Conservation (phyloP, 1,140 invertebrate genomes). For the Eriocheir sinensis region DNA sequence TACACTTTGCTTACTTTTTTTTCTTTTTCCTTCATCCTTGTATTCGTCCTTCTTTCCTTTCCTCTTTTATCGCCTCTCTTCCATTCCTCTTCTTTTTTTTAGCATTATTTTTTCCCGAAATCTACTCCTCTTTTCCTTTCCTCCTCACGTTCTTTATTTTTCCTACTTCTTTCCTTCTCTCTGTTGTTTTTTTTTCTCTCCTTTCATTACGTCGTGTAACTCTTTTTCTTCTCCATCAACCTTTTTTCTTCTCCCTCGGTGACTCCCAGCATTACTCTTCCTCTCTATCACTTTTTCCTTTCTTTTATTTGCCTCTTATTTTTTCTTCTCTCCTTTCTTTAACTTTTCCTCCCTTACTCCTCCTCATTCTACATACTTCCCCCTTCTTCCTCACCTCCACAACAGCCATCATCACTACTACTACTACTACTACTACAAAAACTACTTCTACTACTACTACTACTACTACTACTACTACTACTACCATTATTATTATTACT, state of each 20-base stretch:
- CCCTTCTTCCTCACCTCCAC: neutral
- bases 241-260: constrained; percentile 19
- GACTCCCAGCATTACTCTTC: neutral
- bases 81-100: neutral
- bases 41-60: neutral
- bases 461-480: too few species aligned
- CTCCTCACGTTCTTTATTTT: neutral
- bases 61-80: neutral
- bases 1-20: neutral
- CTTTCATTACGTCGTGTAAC: neutral
- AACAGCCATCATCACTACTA: too few species aligned
- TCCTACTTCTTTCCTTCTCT: neutral
- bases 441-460: neutral
- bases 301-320: neutral
- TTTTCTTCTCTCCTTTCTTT: neutral
- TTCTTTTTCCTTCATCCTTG: neutral
- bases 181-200: neutral
- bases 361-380: neutral
- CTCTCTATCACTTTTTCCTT: constrained; percentile 28
- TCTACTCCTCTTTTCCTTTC: neutral
- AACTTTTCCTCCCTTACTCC: neutral
- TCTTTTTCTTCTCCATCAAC: neutral
- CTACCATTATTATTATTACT: too few species aligned
- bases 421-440: too few species aligned
- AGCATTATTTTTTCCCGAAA: neutral